Evolutionary conservation across 2,113 vertebrate genomes (phyloP).

Genomic region (Psammodynastes pulverulentus): DNA sequence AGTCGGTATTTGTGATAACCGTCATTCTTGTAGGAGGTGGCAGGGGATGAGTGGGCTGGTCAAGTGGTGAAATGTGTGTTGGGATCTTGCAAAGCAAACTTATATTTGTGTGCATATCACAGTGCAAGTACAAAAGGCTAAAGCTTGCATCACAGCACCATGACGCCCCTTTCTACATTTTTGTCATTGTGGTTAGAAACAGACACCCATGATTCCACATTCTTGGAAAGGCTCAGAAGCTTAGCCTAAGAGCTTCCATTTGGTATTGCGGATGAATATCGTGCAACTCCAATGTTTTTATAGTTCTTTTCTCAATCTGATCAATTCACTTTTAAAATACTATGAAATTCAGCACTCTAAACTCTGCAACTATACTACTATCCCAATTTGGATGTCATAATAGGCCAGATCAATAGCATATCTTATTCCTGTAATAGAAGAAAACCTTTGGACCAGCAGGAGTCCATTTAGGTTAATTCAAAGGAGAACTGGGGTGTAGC

Average conservation of each 20-base stretch:
- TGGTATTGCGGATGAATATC: not conserved
- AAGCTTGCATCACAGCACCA: not conserved
- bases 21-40: not conserved
- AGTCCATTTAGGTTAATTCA: not conserved
- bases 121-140: not conserved
- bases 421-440: not conserved
- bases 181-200: not conserved
- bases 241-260: accelerated
- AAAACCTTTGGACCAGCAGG: not conserved
- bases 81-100: not conserved
- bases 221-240: not conserved
- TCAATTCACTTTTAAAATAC: not conserved
- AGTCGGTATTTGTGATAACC: not conserved
- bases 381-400: not conserved
- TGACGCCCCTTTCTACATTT: not conserved
- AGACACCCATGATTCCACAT: not conserved
- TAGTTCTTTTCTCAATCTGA: not conserved
- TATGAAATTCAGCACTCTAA: not conserved
- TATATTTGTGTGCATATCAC: not conserved
- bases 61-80: not conserved
- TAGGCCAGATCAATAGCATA: too few species aligned
- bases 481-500: not conserved
- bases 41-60: not conserved
- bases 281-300: not conserved
- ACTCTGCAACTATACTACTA: not conserved